Base-by-base conservation (phyloP, 1,140 invertebrate genomes). In the Dendrolimus kikuchii region DNA sequence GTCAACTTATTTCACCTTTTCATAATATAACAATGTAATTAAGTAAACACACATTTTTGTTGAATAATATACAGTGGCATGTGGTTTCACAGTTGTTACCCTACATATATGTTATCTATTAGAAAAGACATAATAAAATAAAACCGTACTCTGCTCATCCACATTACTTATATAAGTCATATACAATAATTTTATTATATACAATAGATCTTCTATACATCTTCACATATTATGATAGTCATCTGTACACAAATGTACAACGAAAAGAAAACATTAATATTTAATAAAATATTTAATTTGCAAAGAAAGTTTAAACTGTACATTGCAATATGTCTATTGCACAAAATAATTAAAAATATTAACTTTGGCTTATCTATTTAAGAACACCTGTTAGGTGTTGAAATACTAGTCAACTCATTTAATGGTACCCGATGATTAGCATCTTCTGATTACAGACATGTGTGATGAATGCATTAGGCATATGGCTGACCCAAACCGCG, bases 321-420 rank as follows among this genome's bases (percentile, higher is more conserved):
- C 81, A 84, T 78, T 77, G 81, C 82, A 86, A 86, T 81, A 71
- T 53, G 57, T 58, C 68, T 86, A 86, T 86, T 86, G 82, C 82
- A 86, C 82, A 80, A 76, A 68, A 71, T 43, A 74, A 72, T 74
- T 79, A 67, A 77, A 81, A 83, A 80, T 64, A 77, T 76, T 84
- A 82, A 81, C 82, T 86, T 86, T 86, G 82, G 82, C 82, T 86
- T 84, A 83, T 73, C 71, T 68, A 80, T 82, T 77, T 69, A 48
- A 66, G 78, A 75, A 77, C 77, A 73, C 69, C 59, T 58, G 51
- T 61, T 57, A 59, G 64, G 72, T 72, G 71, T 72, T 49, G 51
- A 72, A 66, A 66, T 71, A 72, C 58, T 59, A 63, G 38, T 66
- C 57, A 67, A 68, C 59, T 65, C 64, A 69, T 61, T 51, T 44